phyloP scores from a whole-genome alignment of 2,113 vertebrate species.

The rat (Rattus norvegicus) region DNA sequence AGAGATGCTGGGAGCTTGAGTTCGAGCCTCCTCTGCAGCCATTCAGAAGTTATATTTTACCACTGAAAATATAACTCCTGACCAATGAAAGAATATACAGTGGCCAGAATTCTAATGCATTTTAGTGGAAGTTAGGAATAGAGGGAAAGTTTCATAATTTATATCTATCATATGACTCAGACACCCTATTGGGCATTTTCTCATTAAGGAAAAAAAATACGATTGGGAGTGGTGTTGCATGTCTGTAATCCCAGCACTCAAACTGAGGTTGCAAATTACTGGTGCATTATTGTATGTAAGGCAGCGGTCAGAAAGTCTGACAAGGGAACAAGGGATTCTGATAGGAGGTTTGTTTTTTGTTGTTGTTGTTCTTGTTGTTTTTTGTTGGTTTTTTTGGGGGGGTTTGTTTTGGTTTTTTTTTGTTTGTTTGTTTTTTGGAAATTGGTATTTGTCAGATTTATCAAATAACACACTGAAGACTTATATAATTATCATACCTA shows the following conservation, averaged over 20 bases:
- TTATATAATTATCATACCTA: not conserved
- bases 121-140: not conserved
- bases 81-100: not conserved
- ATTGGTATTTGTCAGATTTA: not conserved
- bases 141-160: not conserved
- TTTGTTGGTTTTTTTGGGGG: not conserved
- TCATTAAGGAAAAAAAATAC: not conserved
- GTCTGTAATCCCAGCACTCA: not conserved
- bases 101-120: not conserved
- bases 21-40: not conserved
- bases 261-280: not conserved
- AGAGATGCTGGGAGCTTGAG: not conserved
- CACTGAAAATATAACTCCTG: not conserved
- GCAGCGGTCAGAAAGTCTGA: not conserved
- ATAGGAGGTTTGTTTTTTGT: not conserved
- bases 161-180: not conserved
- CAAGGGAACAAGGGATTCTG: not conserved
- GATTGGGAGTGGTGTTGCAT: too few species aligned
- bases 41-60: not conserved
- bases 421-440: not conserved
- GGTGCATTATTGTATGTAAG: not conserved
- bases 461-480: not conserved
- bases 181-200: not conserved
- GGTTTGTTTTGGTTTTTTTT: not conserved
- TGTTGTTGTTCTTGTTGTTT: too few species aligned